These are phyloP conservation scores for Sceloporus undulatus DNA, from an alignment of 2,113 vertebrate genomes.

Conservation along the genomic window DNA sequence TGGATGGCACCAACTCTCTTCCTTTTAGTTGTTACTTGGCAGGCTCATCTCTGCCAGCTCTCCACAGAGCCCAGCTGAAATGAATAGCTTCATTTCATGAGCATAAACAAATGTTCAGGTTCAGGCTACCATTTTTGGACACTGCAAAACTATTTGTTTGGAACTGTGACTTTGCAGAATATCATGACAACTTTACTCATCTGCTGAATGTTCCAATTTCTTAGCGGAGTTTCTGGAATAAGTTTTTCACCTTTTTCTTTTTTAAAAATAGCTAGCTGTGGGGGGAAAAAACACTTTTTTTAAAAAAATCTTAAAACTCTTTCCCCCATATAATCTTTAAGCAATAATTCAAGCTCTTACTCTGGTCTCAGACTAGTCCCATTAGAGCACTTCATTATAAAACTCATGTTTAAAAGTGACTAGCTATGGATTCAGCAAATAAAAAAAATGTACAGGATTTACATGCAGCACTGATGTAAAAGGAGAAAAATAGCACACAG, in stretches of 20 bases:
- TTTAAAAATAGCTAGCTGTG: not conserved
- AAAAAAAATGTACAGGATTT: slow-evolving; percentile 13
- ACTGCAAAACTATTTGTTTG: not conserved
- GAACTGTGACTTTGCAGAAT: not conserved
- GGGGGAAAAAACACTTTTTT: not conserved
- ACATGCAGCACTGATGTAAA: not conserved
- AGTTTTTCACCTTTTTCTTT: not conserved
- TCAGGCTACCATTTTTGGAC: too few species aligned
- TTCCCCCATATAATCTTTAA: not conserved
- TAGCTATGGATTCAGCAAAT: not conserved
- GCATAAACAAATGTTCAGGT: too few species aligned
- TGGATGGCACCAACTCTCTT: too few species aligned
- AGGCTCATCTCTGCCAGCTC: too few species aligned
- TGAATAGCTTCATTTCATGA: too few species aligned
- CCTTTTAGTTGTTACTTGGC: too few species aligned
- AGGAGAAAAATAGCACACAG: slow-evolving; percentile 1
- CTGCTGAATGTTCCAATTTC: not conserved
- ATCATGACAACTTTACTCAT: not conserved
- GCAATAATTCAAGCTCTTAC: not conserved
- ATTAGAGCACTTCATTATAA: not conserved
- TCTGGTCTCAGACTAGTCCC: not conserved
- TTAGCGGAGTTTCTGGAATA: not conserved
- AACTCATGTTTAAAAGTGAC: not conserved
- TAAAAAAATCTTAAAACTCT: not conserved
- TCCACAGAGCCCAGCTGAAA: too few species aligned